phyloP scores from a whole-genome alignment of 2,113 vertebrate genomes.

The Apodemus speciosus region DNA sequence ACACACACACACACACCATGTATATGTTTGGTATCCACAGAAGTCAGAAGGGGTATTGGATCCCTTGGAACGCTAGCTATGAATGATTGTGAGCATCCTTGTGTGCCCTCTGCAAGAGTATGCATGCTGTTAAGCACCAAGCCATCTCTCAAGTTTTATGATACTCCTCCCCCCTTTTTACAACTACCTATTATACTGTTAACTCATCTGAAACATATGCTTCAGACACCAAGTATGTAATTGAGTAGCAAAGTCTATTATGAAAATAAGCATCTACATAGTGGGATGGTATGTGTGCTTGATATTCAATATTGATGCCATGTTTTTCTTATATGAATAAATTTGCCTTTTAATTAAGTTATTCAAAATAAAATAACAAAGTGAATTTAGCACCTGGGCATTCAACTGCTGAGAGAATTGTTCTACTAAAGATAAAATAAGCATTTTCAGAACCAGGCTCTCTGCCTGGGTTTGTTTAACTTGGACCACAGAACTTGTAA shows the following conservation, averaged over 20 bases:
- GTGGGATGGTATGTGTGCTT: not conserved
- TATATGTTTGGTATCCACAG: not conserved
- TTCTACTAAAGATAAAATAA: slow-evolving; percentile 48
- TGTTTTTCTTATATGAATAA: slow-evolving; percentile 58
- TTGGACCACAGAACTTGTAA: slow-evolving; percentile 44
- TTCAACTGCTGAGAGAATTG: slow-evolving; percentile 52
- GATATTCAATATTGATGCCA: not conserved
- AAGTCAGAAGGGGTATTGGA: not conserved
- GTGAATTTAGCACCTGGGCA: slow-evolving; percentile 52
- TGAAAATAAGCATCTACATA: not conserved
- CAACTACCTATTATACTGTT: not conserved
- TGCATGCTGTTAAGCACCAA: not conserved
- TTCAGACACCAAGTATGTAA: not conserved
- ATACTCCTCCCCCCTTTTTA: not conserved
- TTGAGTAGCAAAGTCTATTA: not conserved
- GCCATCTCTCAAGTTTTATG: not conserved
- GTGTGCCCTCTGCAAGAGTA: not conserved
- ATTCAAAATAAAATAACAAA: slow-evolving; percentile 32
- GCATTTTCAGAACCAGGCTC: slow-evolving; percentile 28
- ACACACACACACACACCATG: too few species aligned
- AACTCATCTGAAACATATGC: not conserved
- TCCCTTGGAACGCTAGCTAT: not conserved
- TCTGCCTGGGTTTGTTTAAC: slow-evolving; percentile 60
- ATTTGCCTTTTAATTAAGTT: slow-evolving; percentile 43
- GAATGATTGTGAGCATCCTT: not conserved